Evolutionary conservation across 2,888 invertebrate genomes (phyloP).

Genomic region (Anthoptus insignis): DNA sequence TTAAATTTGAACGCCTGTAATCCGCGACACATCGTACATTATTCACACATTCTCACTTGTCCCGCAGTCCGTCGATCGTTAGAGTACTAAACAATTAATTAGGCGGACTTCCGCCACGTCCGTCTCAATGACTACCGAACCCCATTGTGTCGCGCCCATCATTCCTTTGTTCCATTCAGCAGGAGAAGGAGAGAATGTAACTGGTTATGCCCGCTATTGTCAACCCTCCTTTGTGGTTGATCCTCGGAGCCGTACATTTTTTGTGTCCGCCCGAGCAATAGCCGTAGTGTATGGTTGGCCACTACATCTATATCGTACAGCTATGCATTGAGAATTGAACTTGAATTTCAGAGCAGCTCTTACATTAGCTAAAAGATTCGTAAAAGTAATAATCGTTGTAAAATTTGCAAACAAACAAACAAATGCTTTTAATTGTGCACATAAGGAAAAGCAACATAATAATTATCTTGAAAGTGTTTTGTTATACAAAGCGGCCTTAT

Average conservation of each 20-base stretch:
- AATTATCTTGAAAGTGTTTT: too few relatives aligned
- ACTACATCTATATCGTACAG: too few relatives aligned
- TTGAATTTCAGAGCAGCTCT: too few relatives aligned
- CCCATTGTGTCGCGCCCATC: constrained; percentile 18
- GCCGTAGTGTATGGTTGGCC: not conserved
- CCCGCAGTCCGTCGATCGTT: constrained; percentile 1
- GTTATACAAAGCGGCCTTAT: too few relatives aligned
- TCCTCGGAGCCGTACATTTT: constrained; percentile 14
- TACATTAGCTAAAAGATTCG: too few relatives aligned
- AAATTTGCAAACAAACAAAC: too few relatives aligned
- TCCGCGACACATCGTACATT: not conserved
- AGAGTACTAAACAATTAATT: constrained; percentile 28
- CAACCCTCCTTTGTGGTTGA: constrained; percentile 14
- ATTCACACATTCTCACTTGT: constrained; percentile 19
- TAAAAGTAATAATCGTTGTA: too few relatives aligned
- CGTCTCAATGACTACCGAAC: constrained; percentile 17
- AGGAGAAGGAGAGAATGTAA: constrained; percentile 23
- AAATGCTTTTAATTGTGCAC: too few relatives aligned
- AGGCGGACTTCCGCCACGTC: not conserved
- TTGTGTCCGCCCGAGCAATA: constrained; percentile 25
- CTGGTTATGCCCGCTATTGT: constrained; percentile 24
- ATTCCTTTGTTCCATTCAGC: constrained; percentile 26
- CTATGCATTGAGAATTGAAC: too few relatives aligned
- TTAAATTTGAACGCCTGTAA: too few relatives aligned
- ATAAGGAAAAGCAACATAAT: too few relatives aligned